Conservation (phyloP, 2,888 invertebrate species). For the Augiades crinisus region DNA sequence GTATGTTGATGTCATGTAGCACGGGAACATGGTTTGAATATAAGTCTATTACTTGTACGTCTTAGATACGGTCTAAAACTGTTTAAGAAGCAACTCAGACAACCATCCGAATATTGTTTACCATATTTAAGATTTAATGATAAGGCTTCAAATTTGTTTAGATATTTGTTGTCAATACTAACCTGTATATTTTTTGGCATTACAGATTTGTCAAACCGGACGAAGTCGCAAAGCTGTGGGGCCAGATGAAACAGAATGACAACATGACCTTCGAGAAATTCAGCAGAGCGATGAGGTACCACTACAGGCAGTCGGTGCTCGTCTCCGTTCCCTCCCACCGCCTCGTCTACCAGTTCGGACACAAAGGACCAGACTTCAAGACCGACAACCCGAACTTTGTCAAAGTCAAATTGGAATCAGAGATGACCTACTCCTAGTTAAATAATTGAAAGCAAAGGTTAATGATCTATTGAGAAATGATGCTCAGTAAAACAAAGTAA, state of each 20-base stretch:
- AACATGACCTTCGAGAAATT: conserved; percentile 97
- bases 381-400: conserved; percentile 82
- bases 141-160: too few relatives aligned
- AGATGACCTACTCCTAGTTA: conserved; percentile 57
- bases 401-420: conserved; percentile 64
- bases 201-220: conserved; percentile 91
- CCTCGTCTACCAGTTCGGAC: conserved; percentile 91
- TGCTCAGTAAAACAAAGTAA: conserved; percentile 36
- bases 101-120: too few relatives aligned
- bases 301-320: conserved; percentile 89
- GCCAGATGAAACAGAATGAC: conserved; percentile 90
- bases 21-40: neutral
- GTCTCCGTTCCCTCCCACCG: conserved; percentile 88
- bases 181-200: conserved; percentile 34
- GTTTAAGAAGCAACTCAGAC: neutral
- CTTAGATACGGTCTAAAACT: neutral
- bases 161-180: too few relatives aligned
- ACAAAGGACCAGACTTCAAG: conserved; percentile 89
- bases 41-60: neutral
- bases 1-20: neutral
- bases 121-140: too few relatives aligned
- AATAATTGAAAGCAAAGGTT: conserved; percentile 36
- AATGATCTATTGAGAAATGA: conserved; percentile 33
- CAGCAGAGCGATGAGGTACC: conserved; percentile 94
- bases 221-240: conserved; percentile 93